Base-by-base conservation (phyloP, 2,113 vertebrate species). In the Motacilla alba region DNA sequence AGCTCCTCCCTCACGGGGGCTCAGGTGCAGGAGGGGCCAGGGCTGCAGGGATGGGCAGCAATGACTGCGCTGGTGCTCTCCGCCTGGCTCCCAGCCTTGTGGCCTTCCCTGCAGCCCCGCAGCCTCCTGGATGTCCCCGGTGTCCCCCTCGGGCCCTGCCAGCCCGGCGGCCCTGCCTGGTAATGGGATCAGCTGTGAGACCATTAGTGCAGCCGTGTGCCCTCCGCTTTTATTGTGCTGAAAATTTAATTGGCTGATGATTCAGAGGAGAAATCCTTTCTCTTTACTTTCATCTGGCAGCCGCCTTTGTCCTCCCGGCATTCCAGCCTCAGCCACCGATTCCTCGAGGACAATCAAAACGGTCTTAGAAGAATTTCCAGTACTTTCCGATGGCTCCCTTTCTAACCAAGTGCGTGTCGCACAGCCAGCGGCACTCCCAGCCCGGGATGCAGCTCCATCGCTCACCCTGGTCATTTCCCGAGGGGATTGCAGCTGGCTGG, bases 71-170 rank as follows among this genome's bases (percentile, higher is more conserved):
- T 21, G 22, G 46, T 47, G 94, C 90, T 90, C 92, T 67, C 75
- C 68, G 92, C 73, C 92, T 68, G 91, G 41, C 91, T 90, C 39
- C 75, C 90, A 95, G 84, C 81, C 96, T 56, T 39, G 77, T 47
- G 87, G 85, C 66, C 74, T 82, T 77, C 80, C 79, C 94, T 90
- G 93, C 41, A 67, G 88, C 94, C 81, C 84, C 96, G 93, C 88
- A 60, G 84, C 63, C 66, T 21, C 70, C 81, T 17, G 83, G 84
- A 41, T 84, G 96, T 96, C 94, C 82, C 85, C 23, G 6, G 27
- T 33, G 13, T 86, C 66, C 87, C 83, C 62, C 16, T 0, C 39
- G 81, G 96, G 76, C 77, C 83, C 89, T 85, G 96, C 90, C 93
- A 93, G 95, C 52, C 30, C 53, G 30, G 52, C 62, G 82, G 95